phyloP scores from a whole-genome alignment of 2,888 invertebrate genomes.

The Ariolimax columbianus region DNA sequence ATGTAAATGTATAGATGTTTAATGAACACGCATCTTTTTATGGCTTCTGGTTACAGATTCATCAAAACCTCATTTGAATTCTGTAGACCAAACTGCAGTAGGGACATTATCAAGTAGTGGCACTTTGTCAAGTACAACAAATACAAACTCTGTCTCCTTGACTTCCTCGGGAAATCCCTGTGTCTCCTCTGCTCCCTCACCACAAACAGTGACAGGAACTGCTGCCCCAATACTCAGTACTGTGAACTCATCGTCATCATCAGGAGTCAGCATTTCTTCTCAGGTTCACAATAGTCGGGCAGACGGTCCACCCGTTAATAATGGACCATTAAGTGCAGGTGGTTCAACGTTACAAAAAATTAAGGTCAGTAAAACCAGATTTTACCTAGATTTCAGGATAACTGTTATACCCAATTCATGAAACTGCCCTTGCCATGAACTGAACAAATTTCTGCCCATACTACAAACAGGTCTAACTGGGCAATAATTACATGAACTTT shows the following conservation, averaged over 20 bases:
- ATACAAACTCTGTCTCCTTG: constrained; percentile 71
- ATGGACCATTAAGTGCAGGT: constrained; percentile 80
- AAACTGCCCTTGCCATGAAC: too few relatives aligned
- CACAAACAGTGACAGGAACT: constrained; percentile 56
- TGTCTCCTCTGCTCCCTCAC: constrained; percentile 82
- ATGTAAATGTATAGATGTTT: too few relatives aligned
- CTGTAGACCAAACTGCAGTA: constrained; percentile 69
- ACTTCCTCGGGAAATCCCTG: constrained; percentile 77
- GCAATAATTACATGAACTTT: too few relatives aligned
- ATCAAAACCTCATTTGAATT: constrained; percentile 71
- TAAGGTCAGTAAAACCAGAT: constrained; percentile 10
- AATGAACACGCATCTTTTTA: background rate
- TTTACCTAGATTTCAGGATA: background rate
- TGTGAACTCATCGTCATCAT: constrained; percentile 63
- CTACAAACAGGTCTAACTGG: too few relatives aligned
- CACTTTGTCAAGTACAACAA: constrained; percentile 61
- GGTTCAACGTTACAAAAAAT: constrained; percentile 55
- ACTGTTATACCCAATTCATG: too few relatives aligned
- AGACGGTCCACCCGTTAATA: constrained; percentile 76
- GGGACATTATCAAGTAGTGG: constrained; percentile 76
- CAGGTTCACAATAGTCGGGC: constrained; percentile 60
- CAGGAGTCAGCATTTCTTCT: constrained; percentile 55
- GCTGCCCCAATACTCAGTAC: constrained; percentile 59
- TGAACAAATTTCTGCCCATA: too few relatives aligned
- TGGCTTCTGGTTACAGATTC: constrained; percentile 65